Evolutionary conservation across 2,797 vertebrate genomes (phyloP), one percentile per base, ranked within the genome.

Genomic region (Uromys caudimaculatus): DNA sequence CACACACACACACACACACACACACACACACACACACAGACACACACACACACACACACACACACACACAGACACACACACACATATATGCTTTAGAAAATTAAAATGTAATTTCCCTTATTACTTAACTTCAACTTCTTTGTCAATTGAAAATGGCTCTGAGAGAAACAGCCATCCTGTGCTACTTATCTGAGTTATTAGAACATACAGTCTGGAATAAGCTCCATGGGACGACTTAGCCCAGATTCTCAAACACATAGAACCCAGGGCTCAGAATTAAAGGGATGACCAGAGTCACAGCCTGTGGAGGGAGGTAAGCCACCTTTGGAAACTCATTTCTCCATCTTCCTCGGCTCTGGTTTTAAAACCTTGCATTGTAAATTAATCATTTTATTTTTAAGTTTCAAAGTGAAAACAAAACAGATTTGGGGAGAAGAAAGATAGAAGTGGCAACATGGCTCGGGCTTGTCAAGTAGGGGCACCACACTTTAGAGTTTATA

Each of bases 141-240:
- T 95, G 71, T 76, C 90, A 91, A 41, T 93, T 93, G 93, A 96
- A 97, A 95, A 95, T 73, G 92, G 29, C 83, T 96, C 41, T 81
- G 47, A 82, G 83, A 52, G 81, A 82, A 92, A 69, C n/a, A 93
- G 62, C 32, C 19, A 56, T 52, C 5, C 16, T 17, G 1, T 69
- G 19, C 54, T 78, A 2, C 35, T 35, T 67, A 29, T 73, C 95
- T 95, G 44, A 83, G 56, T 83, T 69, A 92, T 44, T 73, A 90
- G 86, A 91, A 77, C 47, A 84, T 52, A 90, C 0, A 0, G 13
- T 88, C 32, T 89, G 54, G 85, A 93, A 89, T 89, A 73, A 84
- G 35, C 81, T 78, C 58, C 85, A 23, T 78, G 78, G 85, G 89
- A 91, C 89, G 50, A 67, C 69, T 58, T 90, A 85, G 58, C 62